Percentiles rank a stretch among this genome's conserved stretches.
Evolutionary conservation across 2,113 vertebrate genomes (phyloP).

Genomic region (Microtus richardsoni): DNA sequence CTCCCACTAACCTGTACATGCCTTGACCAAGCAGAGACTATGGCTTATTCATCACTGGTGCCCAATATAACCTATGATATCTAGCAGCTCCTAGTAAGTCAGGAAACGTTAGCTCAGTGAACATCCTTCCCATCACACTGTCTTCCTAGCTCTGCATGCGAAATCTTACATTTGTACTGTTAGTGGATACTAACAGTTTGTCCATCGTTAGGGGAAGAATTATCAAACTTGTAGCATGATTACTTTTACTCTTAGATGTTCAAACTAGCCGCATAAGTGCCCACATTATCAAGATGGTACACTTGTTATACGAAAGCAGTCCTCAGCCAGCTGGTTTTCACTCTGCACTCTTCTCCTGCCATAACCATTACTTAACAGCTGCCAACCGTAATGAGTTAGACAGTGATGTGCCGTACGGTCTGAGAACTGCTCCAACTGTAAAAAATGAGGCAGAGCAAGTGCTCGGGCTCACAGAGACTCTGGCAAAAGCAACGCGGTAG

Average conservation of each 20-base stretch:
- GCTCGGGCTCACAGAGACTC: not conserved
- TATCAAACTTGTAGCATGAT: not conserved
- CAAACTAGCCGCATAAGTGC: not conserved
- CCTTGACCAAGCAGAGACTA: not conserved
- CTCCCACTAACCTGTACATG: not conserved
- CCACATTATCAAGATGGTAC: not conserved
- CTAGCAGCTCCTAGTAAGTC: not conserved
- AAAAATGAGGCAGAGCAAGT: not conserved
- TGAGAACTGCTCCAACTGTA: not conserved
- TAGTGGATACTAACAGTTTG: not conserved
- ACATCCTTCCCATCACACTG: not conserved
- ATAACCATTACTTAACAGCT: not conserved
- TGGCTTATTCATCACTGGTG: not conserved
- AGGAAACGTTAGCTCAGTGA: not conserved
- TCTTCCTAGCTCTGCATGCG: not conserved
- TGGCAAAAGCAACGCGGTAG: not conserved
- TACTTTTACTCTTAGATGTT: not conserved
- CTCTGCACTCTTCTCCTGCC: not conserved
- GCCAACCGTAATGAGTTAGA: not conserved
- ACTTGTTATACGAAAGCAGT: not conserved
- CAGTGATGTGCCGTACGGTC: not conserved
- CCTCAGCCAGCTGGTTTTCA: not conserved
- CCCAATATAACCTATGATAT: not conserved
- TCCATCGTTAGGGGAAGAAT: slow-evolving; percentile 24
- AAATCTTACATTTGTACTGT: not conserved